Evolutionary conservation across 1,140 invertebrate genomes (phyloP).

Genomic region (Dendroctonus valens): DNA sequence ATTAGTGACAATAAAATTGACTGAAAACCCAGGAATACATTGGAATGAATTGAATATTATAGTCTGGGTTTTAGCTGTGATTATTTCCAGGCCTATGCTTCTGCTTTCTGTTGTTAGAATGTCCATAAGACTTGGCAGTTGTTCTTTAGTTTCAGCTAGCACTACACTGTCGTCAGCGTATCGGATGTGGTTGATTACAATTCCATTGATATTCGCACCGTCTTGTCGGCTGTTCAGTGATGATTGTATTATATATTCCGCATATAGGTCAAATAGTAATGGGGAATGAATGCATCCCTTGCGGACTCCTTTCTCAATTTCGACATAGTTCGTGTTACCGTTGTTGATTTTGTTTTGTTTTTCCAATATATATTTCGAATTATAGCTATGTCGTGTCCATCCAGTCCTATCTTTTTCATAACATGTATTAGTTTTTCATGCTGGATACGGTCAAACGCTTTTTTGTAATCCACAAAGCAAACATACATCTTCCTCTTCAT

Average conservation of each 20-base stretch:
- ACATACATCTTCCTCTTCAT: slow-evolving; percentile 16
- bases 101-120: no score
- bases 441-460: slow-evolving; percentile 22
- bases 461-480: slow-evolving; percentile 24
- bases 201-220: slow-evolving; percentile 36
- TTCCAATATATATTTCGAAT: slow-evolving; percentile 21
- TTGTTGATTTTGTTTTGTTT: slow-evolving; percentile 21
- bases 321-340: slow-evolving; percentile 28
- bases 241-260: slow-evolving; percentile 32
- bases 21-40: no score
- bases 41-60: no score
- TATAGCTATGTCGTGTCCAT: slow-evolving; percentile 20
- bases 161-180: no score
- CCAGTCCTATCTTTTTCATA: slow-evolving; percentile 20
- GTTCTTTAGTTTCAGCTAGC: no score
- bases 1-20: no score
- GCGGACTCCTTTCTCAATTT: slow-evolving; percentile 38
- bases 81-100: no score
- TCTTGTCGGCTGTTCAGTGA: slow-evolving; percentile 26
- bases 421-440: slow-evolving; percentile 27
- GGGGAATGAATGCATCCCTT: slow-evolving; percentile 46
- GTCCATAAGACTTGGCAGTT: no score
- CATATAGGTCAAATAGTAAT: slow-evolving; percentile 47
- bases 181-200: slow-evolving; percentile 34
- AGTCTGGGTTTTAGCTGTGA: no score